These are phyloP conservation scores for Halichondria panicea DNA, from an alignment of 37 sponge, comb jelly and placozoan species.

Conservation along the genomic window DNA sequence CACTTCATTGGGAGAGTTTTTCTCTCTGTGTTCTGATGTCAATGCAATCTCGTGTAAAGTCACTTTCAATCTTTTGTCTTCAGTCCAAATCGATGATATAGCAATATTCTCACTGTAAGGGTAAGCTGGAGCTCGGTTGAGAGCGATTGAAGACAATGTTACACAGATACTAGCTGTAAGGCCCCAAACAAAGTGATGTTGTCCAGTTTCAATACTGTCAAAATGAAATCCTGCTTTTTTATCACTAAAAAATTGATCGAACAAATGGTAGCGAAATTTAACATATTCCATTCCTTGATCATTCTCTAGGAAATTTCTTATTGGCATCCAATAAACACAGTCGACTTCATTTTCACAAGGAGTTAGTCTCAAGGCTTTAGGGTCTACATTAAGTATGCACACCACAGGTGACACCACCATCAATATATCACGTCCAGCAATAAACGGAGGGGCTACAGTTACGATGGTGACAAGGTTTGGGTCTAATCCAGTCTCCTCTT, in stretches of 20 bases:
- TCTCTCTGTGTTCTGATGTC: too few relatives aligned
- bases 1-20: too few relatives aligned
- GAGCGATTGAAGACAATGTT: constrained; percentile 13
- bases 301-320: constrained; percentile 19
- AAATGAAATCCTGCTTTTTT: background rate
- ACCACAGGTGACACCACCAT: constrained; percentile 31
- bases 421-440: background rate
- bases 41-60: too few relatives aligned
- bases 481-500: constrained; percentile 61
- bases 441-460: constrained; percentile 17
- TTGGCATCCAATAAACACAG: constrained; percentile 49
- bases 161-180: constrained; percentile 45
- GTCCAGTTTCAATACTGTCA: background rate
- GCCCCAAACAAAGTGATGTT: constrained; percentile 29
- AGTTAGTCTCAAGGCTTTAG: constrained; percentile 20
- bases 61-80: too few relatives aligned
- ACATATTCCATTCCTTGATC: background rate
- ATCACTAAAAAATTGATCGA: too few relatives aligned
- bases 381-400: background rate
- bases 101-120: too few relatives aligned
- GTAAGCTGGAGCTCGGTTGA: constrained; percentile 8
- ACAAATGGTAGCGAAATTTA: background rate
- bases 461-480: constrained; percentile 19
- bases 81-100: too few relatives aligned
- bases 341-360: constrained; percentile 48